Conservation (phyloP, 2,888 invertebrate species). For the Gymnocheta viridis region DNA sequence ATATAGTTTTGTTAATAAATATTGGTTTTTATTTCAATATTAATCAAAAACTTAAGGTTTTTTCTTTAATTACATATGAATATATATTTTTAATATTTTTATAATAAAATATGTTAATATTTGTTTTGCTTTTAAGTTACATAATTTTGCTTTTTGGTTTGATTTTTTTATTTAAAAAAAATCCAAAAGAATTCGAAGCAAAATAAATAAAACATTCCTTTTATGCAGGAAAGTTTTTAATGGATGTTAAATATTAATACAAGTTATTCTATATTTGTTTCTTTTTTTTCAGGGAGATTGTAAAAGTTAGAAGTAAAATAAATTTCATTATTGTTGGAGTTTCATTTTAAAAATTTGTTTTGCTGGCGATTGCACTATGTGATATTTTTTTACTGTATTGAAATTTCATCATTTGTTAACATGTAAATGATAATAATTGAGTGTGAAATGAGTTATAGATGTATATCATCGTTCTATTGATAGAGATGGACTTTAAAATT, state of each 20-base stretch:
- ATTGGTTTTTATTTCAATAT: conserved; percentile 18
- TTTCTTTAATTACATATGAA: conserved; percentile 7
- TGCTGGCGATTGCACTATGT: not conserved
- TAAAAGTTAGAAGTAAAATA: not conserved
- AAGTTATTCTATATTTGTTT: not conserved
- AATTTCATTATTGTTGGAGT: conserved; percentile 55
- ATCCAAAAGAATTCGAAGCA: conserved; percentile 6
- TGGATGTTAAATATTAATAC: conserved; percentile 13
- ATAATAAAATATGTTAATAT: conserved; percentile 58
- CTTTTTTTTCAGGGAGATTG: conserved; percentile 19
- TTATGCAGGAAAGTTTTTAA: conserved; percentile 1
- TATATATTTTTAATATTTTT: conserved; percentile 19
- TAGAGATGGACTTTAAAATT: not conserved
- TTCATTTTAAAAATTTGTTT: conserved; percentile 49
- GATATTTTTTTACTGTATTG: conserved; percentile 14
- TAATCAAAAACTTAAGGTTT: conserved; percentile 38
- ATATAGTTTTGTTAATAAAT: conserved; percentile 48
- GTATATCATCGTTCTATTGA: not conserved
- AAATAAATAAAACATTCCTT: conserved; percentile 20
- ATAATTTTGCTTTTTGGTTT: conserved; percentile 41
- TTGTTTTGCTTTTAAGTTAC: conserved; percentile 49
- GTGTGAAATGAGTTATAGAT: not conserved
- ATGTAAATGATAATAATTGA: too few species aligned
- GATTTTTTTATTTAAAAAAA: conserved; percentile 7
- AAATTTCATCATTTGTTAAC: not conserved